phyloP scores from a whole-genome alignment of 2,888 invertebrate species.

The Acronicta aceris region DNA sequence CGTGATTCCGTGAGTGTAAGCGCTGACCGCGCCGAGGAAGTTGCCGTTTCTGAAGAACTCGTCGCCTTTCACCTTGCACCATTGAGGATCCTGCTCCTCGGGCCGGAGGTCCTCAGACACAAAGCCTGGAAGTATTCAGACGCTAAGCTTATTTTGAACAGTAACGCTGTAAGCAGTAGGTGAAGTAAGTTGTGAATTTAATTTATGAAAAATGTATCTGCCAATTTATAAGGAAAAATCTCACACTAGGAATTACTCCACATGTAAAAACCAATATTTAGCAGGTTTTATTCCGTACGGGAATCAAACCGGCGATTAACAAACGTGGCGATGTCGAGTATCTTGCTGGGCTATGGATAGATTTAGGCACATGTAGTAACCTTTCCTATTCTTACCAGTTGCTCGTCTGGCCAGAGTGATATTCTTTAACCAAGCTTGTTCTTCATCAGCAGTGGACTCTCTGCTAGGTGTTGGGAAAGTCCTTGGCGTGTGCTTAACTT shows the following conservation, averaged over 20 bases:
- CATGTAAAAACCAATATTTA: no score
- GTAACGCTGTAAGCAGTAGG: no score
- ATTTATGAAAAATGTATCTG: no score
- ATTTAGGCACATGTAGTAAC: no score
- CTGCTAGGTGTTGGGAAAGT: conserved; percentile 95
- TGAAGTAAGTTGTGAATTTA: no score
- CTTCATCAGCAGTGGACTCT: conserved; percentile 92
- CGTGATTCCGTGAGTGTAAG: conserved; percentile 94
- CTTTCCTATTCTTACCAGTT: conserved; percentile 70
- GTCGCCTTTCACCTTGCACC: conserved; percentile 94
- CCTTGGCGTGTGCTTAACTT: conserved; percentile 92
- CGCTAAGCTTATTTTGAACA: background rate
- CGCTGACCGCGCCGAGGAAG: conserved; percentile 94
- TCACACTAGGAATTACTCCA: no score
- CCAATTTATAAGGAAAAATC: no score
- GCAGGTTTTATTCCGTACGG: background rate
- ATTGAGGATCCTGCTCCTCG: conserved; percentile 95
- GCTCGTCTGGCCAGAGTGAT: conserved; percentile 92
- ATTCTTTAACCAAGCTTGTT: conserved; percentile 94
- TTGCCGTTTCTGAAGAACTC: conserved; percentile 93
- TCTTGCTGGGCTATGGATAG: no score
- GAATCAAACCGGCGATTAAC: no score
- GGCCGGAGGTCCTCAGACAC: conserved; percentile 92
- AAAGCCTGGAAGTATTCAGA: conserved; percentile 86
- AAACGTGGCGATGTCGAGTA: no score